These are phyloP conservation scores for Atrichornis clamosus DNA, from an alignment of 2,113 vertebrate genomes.

Conservation along the genomic window DNA sequence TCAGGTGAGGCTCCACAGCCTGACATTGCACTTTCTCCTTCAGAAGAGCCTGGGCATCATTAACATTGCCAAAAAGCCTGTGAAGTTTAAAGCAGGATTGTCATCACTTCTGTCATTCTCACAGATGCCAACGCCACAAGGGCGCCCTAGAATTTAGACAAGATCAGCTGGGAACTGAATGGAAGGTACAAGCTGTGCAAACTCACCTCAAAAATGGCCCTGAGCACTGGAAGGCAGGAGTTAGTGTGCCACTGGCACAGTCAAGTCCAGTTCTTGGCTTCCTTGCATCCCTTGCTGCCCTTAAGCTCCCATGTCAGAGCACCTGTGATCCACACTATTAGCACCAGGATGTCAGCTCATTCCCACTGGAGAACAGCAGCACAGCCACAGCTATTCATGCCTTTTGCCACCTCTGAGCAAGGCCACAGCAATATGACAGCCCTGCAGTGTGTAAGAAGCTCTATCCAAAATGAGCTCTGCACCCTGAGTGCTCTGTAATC, in stretches of 20 bases:
- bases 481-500: not conserved
- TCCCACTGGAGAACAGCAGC: not conserved
- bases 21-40: not conserved
- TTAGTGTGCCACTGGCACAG: not conserved
- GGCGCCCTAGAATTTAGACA: not conserved
- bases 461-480: not conserved
- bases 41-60: not conserved
- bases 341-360: not conserved
- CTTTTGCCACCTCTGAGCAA: not conserved
- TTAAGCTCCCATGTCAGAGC: not conserved
- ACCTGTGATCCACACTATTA: not conserved
- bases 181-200: not conserved
- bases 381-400: not conserved
- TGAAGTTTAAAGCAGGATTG: not conserved
- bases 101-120: not conserved
- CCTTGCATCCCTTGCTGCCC: not conserved
- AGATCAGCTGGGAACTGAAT: not conserved
- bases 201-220: not conserved
- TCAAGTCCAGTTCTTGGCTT: not conserved
- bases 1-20: not conserved
- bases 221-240: not conserved
- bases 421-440: not conserved
- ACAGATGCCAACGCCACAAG: not conserved
- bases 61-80: not conserved
- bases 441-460: not conserved